Percentiles rank a stretch among this genome's conserved stretches.
Conservation (phyloP, 37 sponge, comb jelly and placozoan species). For the Dysidea cf. avara region DNA sequence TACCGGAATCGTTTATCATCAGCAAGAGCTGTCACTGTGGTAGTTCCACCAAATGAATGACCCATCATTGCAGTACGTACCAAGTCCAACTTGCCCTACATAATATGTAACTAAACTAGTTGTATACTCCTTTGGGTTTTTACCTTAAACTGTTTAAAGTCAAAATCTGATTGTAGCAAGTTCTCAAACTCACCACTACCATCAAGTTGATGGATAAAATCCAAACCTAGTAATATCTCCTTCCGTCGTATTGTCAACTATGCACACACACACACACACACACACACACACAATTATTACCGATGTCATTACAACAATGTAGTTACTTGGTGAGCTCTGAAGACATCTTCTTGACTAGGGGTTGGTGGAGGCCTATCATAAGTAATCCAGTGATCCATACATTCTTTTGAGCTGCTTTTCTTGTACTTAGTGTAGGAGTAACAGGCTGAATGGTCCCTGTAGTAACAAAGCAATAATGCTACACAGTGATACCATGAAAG, state of each 20-base stretch:
- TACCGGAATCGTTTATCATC: conserved; percentile 54
- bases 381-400: too few species aligned
- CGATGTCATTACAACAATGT: too few species aligned
- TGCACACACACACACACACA: too few species aligned
- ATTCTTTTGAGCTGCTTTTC: neutral
- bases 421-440: conserved; percentile 8
- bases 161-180: conserved; percentile 1
- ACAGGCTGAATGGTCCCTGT: conserved; percentile 43
- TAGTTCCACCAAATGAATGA: conserved; percentile 68
- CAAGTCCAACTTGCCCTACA: conserved; percentile 42
- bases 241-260: neutral
- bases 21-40: conserved; percentile 49
- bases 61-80: conserved; percentile 45
- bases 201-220: neutral
- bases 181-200: neutral
- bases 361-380: too few species aligned
- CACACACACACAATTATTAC: too few species aligned
- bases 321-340: too few species aligned
- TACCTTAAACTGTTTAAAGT: conserved; percentile 57
- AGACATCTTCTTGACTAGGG: too few species aligned
- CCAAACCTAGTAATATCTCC: conserved; percentile 3
- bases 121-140: too few species aligned
- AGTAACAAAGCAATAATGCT: too few species aligned
- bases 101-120: too few species aligned
- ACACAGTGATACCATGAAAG: too few species aligned